These are phyloP conservation scores for Nannoperca obscura DNA, from an alignment of 2,797 vertebrate genomes.

Conservation along the genomic window DNA sequence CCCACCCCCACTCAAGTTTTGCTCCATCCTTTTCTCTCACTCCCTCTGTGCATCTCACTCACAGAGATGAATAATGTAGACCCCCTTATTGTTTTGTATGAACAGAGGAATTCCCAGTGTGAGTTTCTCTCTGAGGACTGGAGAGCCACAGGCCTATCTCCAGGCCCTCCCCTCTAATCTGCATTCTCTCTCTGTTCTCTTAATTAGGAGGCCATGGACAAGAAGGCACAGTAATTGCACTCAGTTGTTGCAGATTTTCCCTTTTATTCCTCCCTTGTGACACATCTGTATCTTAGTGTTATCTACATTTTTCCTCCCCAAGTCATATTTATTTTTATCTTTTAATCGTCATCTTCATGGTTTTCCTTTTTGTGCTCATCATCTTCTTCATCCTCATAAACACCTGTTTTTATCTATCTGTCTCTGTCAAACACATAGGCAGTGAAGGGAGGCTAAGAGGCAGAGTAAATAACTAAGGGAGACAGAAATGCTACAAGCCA, in stretches of 20 bases:
- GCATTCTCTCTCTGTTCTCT: slow-evolving; percentile 71
- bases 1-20: slow-evolving; percentile 19
- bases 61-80: slow-evolving; percentile 72
- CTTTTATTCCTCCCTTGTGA: slow-evolving; percentile 61
- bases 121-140: slow-evolving; percentile 60
- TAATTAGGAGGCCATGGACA: slow-evolving; percentile 73
- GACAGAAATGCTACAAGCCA: slow-evolving; percentile 56
- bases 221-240: slow-evolving; percentile 64
- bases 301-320: slow-evolving; percentile 10
- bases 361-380: slow-evolving; percentile 19
- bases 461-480: slow-evolving; percentile 71
- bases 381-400: slow-evolving; percentile 37
- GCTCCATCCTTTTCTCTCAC: slow-evolving; percentile 19
- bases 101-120: slow-evolving; percentile 65
- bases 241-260: slow-evolving; percentile 61
- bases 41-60: slow-evolving; percentile 28
- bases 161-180: slow-evolving; percentile 70
- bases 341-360: slow-evolving; percentile 25
- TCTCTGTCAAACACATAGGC: slow-evolving; percentile 27
- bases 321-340: slow-evolving; percentile 47
- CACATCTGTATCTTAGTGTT: slow-evolving; percentile 46
- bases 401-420: slow-evolving; percentile 24
- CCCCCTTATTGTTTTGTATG: slow-evolving; percentile 68
- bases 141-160: slow-evolving; percentile 72
- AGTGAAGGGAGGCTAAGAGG: slow-evolving; percentile 45